Evolutionary conservation across 2,113 vertebrate species (phyloP), one percentile per base, ranked within the genome.

Genomic region (Candoia aspera): DNA sequence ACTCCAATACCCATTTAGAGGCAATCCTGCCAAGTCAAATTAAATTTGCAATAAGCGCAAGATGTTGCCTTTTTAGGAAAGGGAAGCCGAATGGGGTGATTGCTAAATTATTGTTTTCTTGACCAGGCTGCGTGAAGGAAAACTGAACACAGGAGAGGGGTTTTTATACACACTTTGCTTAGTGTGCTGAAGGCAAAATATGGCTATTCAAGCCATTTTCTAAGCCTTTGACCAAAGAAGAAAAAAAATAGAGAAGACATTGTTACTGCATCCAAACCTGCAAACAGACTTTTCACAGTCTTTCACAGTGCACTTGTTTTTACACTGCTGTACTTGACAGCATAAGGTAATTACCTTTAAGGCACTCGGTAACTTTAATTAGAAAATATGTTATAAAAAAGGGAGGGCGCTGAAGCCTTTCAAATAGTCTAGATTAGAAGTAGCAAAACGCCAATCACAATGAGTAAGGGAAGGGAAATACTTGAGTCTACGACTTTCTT

Each of bases 11-110:
- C 37, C 54, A 64, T 23, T 42, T 87, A 83, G 57, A n/a, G 86
- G 86, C 23, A 37, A 87, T 73, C 62, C 90, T 79, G 84, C 88
- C n/a, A 46, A 91, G 9, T 90, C 68, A 92, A 93, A 94, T 90
- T 87, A 90, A 94, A 94, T 91, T 46, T 90, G 91, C 11, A 93
- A 54, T 46, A 90, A 91, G 54, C 26, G 37, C n/a, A 91, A 12
- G 24, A 87, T 1, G 11, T 2, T 58, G 53, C 26, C 55, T 93
- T 94, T 49, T 57, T 23, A 21, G 87, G 64, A 54, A 11, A 91
- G 88, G 8, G 8, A 58, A 88, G 24, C 91, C 15, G 37, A 91
- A 83, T 53, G 29, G 68, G 29, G 90, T 10, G 84, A 90, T 86
- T 0, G 0, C 21, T 60, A 19, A 33, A 11, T 86, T 11, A 26